Conservation (phyloP, 2,797 vertebrate species). For the Xenops minutus region DNA sequence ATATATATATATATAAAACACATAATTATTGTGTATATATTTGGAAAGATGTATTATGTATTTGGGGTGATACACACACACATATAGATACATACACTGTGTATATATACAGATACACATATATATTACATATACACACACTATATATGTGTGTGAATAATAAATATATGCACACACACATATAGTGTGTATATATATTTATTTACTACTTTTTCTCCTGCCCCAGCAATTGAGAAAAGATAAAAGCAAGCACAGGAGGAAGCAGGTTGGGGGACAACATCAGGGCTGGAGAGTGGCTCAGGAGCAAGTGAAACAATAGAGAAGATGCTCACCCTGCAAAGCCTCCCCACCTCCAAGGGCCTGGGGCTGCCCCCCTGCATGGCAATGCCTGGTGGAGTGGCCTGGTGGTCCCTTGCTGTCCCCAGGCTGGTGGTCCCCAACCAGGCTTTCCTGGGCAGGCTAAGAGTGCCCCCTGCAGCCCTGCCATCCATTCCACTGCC, state of each 20-base stretch:
- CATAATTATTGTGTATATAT: accelerated
- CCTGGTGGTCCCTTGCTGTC: neutral
- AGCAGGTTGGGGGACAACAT: neutral
- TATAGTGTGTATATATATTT: accelerated
- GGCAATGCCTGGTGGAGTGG: neutral
- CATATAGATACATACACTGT: no score
- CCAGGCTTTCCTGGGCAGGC: slow-evolving; percentile 38
- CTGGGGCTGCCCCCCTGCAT: neutral
- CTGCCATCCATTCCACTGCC: neutral
- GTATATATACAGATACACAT: neutral
- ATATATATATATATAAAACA: neutral
- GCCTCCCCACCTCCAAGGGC: neutral
- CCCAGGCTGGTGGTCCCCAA: slow-evolving; percentile 5
- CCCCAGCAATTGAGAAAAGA: neutral
- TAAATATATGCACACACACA: neutral
- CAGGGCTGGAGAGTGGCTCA: neutral
- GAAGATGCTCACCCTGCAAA: neutral
- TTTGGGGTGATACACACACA: neutral
- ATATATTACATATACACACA: accelerated
- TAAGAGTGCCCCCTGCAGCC: slow-evolving; percentile 77
- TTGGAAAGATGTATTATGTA: neutral
- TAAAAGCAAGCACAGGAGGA: neutral
- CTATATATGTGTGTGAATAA: neutral
- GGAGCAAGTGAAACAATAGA: neutral
- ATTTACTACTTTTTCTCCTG: neutral